Percentiles rank a stretch among this genome's conserved stretches.
Evolutionary conservation across 2,113 vertebrate species (phyloP).

Genomic region (Cottus gobio): DNA sequence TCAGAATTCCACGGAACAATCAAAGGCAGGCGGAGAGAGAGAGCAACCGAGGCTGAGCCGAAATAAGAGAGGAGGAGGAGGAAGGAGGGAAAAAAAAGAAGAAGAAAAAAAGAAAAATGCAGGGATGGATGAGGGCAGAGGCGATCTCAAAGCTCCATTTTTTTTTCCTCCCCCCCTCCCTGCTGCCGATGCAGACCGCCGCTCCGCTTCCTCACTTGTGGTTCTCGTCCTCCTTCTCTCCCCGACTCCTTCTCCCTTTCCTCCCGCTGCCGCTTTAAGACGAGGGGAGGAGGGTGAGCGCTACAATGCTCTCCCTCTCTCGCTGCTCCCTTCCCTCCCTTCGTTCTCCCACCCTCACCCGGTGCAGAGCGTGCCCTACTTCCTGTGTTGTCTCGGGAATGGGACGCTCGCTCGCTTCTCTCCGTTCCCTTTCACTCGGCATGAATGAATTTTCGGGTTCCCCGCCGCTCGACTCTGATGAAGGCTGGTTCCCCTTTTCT

Average conservation of each 20-base stretch:
- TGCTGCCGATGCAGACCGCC: slow-evolving; percentile 47
- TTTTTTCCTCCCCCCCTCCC: background rate
- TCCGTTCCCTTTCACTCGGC: slow-evolving; percentile 17
- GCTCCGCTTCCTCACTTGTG: slow-evolving; percentile 58
- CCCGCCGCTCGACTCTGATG: slow-evolving; percentile 25
- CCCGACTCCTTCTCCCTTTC: slow-evolving; percentile 57
- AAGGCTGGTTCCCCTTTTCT: slow-evolving; percentile 15
- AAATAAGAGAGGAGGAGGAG: slow-evolving; percentile 15
- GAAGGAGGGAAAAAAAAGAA: background rate
- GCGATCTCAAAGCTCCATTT: slow-evolving; percentile 73
- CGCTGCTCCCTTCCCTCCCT: slow-evolving; percentile 49
- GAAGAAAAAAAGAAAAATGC: slow-evolving; percentile 17
- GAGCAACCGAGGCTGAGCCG: slow-evolving; percentile 48
- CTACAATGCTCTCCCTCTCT: slow-evolving; percentile 66
- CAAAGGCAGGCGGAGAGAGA: slow-evolving; percentile 45
- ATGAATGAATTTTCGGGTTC: slow-evolving; percentile 47
- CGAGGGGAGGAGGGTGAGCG: slow-evolving; percentile 73
- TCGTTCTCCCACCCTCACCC: slow-evolving; percentile 50
- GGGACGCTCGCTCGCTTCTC: slow-evolving; percentile 46
- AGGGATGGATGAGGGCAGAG: slow-evolving; percentile 55
- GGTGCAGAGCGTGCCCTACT: slow-evolving; percentile 70
- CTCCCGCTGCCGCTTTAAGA: slow-evolving; percentile 75
- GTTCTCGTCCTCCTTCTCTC: slow-evolving; percentile 65
- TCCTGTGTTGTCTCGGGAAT: slow-evolving; percentile 70
- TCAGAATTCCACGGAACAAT: slow-evolving; percentile 74